phyloP scores from a whole-genome alignment of 1,140 invertebrate species.

The Neodiprion fabricii region DNA sequence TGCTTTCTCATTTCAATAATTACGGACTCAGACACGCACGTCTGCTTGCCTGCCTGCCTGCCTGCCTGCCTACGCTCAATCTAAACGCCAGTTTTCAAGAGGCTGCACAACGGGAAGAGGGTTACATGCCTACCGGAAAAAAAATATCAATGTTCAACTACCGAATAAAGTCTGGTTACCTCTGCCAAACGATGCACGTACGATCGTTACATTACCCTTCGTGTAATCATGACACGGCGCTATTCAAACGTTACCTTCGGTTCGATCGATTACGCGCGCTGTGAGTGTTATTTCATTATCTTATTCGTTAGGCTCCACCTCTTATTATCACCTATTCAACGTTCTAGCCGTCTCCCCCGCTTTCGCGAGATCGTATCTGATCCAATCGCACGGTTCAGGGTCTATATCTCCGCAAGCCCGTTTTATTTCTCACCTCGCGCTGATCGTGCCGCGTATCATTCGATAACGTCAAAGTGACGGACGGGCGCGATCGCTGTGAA shows the following conservation, averaged over 20 bases:
- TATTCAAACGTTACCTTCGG: no score
- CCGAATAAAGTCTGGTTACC: no score
- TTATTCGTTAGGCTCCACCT: neutral
- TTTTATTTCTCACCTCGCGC: neutral
- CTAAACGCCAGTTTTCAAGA: no score
- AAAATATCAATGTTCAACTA: no score
- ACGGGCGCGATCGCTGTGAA: neutral
- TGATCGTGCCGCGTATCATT: neutral
- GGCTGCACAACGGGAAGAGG: no score
- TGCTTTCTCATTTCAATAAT: slow-evolving; percentile 3
- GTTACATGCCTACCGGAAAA: no score
- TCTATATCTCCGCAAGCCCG: neutral
- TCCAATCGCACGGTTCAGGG: neutral
- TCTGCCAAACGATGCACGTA: no score
- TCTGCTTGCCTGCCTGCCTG: no score
- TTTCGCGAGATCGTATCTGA: neutral
- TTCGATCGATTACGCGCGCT: neutral
- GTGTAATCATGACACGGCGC: no score
- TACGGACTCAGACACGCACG: neutral
- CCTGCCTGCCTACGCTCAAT: neutral
- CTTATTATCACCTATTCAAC: neutral
- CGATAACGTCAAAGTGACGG: neutral
- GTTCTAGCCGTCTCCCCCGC: neutral
- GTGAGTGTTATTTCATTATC: neutral
- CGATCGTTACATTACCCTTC: no score